Base-by-base conservation (phyloP, 2,888 invertebrate genomes). In the Tetheella fluctuosa region DNA sequence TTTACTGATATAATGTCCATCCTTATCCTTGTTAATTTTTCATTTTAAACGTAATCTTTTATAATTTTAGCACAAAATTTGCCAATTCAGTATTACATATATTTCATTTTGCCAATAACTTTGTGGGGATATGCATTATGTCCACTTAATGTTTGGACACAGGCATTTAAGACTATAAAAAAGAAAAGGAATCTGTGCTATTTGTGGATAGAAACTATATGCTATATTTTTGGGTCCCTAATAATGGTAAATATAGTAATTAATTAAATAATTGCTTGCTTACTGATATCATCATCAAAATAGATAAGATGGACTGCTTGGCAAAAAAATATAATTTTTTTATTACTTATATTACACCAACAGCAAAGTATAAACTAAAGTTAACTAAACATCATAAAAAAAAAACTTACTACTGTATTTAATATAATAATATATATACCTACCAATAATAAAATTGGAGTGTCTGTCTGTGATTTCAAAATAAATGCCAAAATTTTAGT, bases 71-170 rank as follows among this genome's bases (percentile, higher is more conserved):
- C 93, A 28, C 96, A 96, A 88, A 89, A 88, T 54, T 86, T 96
- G 58, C 95, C 96, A 23, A 59, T 92, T 23, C 94, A 94, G 73
- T 95, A 95, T 84, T 94, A 95, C 67, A 76, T 96, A 39, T 97
- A 97, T 82, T 94, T 94, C 64, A 73, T 95, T 53, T 83, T 96
- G 72, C 96, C 97, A 1, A 79, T 95, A 58, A 69, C 94, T 1
- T 81, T 95, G 30, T 95, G 95, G 95, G 90, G 91, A 79, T 84
- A 86, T 82, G 84, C 83, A 63, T 56, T 86, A 72, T 71, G 84
- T 73, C 70, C 86, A 68, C 58, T 78, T 59, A 67, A 78, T 56
- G 59, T 86, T 23, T 93, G 93, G 91, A 64, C 74, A 5, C 64
- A 81, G 54, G 76, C 75, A 39, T 74, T 80, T 7, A 75, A 58